Evolutionary conservation across 2,888 invertebrate species (phyloP).

Genomic region (Pinctada fucata): DNA sequence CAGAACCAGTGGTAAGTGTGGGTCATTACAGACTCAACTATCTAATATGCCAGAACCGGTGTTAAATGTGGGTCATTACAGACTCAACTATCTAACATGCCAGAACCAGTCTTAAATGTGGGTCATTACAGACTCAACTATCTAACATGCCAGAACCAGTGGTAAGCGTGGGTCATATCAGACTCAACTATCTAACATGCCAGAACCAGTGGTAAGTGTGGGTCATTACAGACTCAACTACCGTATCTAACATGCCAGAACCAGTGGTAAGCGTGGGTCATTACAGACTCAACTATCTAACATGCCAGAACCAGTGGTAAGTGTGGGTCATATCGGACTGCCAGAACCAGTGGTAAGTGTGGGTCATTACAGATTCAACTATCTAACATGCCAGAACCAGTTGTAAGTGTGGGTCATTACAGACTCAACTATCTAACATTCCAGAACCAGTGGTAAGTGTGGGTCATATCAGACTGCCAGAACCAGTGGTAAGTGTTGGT

Average conservation of each 20-base stretch:
- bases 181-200: slow-evolving; percentile 70
- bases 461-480: slow-evolving; percentile 42
- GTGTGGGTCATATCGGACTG: too few species aligned
- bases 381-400: slow-evolving; percentile 70
- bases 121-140: slow-evolving; percentile 41
- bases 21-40: slow-evolving; percentile 60
- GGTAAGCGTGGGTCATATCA: slow-evolving; percentile 57
- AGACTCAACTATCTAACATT: slow-evolving; percentile 69
- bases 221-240: slow-evolving; percentile 58
- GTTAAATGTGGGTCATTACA: slow-evolving; percentile 47
- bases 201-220: slow-evolving; percentile 68
- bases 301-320: slow-evolving; percentile 72
- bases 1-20: slow-evolving; percentile 63
- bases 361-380: slow-evolving; percentile 41
- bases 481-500: slow-evolving; percentile 61
- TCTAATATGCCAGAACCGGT: slow-evolving; percentile 71
- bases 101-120: too few species aligned
- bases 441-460: slow-evolving; percentile 69
- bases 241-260: slow-evolving; percentile 68
- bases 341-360: too few species aligned
- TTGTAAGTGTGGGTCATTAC: slow-evolving; percentile 62
- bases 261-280: slow-evolving; percentile 63
- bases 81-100: too few species aligned
- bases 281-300: slow-evolving; percentile 68
- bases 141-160: slow-evolving; percentile 71